Evolutionary conservation across 2,888 invertebrate species (phyloP).

Genomic region (Plebejus melissa): DNA sequence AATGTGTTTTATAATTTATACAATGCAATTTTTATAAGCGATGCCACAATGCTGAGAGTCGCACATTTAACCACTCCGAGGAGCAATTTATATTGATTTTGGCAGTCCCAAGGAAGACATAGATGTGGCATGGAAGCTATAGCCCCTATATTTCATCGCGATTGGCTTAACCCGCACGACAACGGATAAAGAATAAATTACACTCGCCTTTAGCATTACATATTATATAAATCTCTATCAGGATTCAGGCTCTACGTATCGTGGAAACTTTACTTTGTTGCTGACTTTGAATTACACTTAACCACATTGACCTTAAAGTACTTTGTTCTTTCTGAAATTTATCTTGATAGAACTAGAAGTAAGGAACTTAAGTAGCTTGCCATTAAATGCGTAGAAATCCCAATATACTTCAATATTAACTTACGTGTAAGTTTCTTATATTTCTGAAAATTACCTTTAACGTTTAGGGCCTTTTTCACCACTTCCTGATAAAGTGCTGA

Average conservation of each 20-base stretch:
- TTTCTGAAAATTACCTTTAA: neutral
- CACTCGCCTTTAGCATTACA: neutral
- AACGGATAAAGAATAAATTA: conserved; percentile 4
- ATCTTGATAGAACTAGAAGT: neutral
- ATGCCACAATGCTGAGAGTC: neutral
- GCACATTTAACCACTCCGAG: neutral
- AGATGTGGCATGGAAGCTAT: neutral
- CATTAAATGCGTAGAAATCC: neutral
- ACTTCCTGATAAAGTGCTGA: too few relatives aligned
- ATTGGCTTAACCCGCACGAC: neutral
- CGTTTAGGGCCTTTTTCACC: too few relatives aligned
- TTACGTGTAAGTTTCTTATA: neutral
- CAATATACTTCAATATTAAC: neutral
- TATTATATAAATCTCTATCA: too few relatives aligned
- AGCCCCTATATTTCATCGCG: neutral
- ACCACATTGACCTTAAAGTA: neutral
- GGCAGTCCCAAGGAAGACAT: neutral
- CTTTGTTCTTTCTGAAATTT: neutral
- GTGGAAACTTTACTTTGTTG: neutral
- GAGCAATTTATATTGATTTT: conserved; percentile 6
- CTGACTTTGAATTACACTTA: neutral
- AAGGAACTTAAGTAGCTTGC: neutral
- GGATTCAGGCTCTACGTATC: neutral
- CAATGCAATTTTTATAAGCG: neutral
- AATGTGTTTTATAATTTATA: neutral